Base-by-base conservation (phyloP, 2,888 invertebrate genomes). In the Aspidiotus destructor region DNA sequence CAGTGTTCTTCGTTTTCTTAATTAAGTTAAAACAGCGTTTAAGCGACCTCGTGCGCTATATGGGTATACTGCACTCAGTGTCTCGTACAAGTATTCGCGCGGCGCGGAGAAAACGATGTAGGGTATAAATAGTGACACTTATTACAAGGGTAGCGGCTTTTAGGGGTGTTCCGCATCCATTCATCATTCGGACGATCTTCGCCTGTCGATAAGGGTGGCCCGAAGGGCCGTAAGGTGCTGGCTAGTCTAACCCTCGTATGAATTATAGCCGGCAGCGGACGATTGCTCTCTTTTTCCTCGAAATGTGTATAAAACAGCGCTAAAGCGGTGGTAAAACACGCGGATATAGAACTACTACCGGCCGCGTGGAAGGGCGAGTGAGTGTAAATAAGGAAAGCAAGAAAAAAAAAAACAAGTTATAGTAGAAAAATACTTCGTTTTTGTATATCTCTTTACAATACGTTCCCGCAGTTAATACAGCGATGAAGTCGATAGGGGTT, bases 171-270 rank as follows among this genome's bases (percentile, higher is more conserved):
- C 65, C 58, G 28, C 16, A 52, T 44, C 60, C 55, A 69, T 69
- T 69, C 61, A 69, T 69, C 69, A 69, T 69, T 69, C 55, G 41
- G 62, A 54, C 62, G 69, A 69, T 69, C 55, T 62, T 69, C 53
- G 61, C 69, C 69, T 69, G 69, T 69, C 69, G 69, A 69, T 69
- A 69, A 69, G 69, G 57, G 69, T 65, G 65, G 65, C 65, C 65
- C 57, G 65, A 58, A 28, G 65, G 65, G 65, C 65, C 65, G 65
- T 57, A 65, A 65, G 65, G 65, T 65, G 65, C 65, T 65, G 65
- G 65, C 65, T 65, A 57, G 57, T 65, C 58, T 65, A 65, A 61
- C 65, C 65, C 65, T 65, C 64, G 57, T 65, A 65, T 65, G 65
- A 65, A 65, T 65, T 65, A 65, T 65, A 60, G 65, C 65, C 65